Evolutionary conservation across 2,888 invertebrate genomes (phyloP).

Genomic region (Cactoblastis cactorum): DNA sequence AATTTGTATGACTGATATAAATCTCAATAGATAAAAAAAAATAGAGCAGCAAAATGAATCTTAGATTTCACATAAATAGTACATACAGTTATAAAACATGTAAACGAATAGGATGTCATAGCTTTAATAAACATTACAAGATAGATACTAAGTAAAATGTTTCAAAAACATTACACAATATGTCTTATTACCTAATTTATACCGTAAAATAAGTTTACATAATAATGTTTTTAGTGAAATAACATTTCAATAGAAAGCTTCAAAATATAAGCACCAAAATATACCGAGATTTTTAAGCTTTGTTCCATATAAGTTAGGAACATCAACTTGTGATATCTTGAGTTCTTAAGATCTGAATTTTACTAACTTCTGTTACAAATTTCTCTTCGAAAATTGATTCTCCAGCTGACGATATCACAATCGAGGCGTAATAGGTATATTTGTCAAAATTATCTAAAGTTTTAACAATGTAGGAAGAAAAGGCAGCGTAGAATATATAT

Average conservation of each 20-base stretch:
- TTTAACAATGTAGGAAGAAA: conserved; percentile 23
- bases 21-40: too few relatives aligned
- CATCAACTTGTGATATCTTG: not conserved
- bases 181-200: conserved; percentile 2
- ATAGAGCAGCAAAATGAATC: not conserved
- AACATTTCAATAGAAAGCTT: not conserved
- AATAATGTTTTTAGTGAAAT: not conserved
- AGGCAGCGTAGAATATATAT: conserved; percentile 53
- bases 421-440: conserved; percentile 2
- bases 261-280: conserved; percentile 13
- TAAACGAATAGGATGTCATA: not conserved
- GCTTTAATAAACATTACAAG: not conserved
- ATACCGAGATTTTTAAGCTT: not conserved
- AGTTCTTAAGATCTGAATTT: too few relatives aligned
- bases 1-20: too few relatives aligned
- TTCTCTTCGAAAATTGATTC: too few relatives aligned
- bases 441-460: conserved; percentile 13
- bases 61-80: not conserved
- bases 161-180: conserved; percentile 11
- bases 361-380: too few relatives aligned
- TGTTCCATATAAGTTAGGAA: not conserved
- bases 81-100: not conserved
- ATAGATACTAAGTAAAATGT: conserved; percentile 1
- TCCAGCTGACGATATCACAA: conserved; percentile 5
- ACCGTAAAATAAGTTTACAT: not conserved